Evolutionary conservation across 1,140 invertebrate genomes (phyloP), one percentile per base, ranked within the genome.

Genomic region (Drosophila grimshawi): DNA sequence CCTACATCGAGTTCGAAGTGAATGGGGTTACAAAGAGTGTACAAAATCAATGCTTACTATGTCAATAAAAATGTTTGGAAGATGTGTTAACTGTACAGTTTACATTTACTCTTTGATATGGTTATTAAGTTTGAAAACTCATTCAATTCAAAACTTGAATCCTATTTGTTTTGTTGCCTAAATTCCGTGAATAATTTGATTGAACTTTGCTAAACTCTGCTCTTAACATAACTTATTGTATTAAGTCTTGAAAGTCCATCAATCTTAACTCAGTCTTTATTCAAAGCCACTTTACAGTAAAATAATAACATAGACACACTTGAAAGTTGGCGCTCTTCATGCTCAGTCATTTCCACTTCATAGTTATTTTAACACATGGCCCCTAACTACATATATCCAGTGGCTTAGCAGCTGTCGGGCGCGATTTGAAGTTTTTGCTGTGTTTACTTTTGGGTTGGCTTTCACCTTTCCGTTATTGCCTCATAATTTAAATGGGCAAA

Each of bases 401-500:
- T 45, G 66, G 59, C 37, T 51, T 43, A 56, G 39, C 33, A 57
- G 60, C 62, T 88, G 71, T 77, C 46, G 64, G 41, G 32, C 75
- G 49, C 55, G 65, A 39, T 66, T 75, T 69, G 39, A 57, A 46
- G 37, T 56, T 56, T 56, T 29, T 30, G 43, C 43, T 46, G 52
- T n/a, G 56, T 35, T 60, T 59, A 11, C 29, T 29, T 67, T 29
- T 60, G 55, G 63, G 27, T 30, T 29, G 33, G 43, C 60, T 72
- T 67, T 62, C 57, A 62, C 60, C 64, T 71, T 76, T 56, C 65
- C 59, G 60, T 76, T 76, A 76, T 55, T 72, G 41, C 62, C 63
- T 68, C 73, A 89, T 80, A 88, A 78, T 89, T 88, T 89, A 83
- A 86, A 88, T 73, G 80, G 83, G 51, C 77, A 83, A 75, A 69